Evolutionary conservation across 2,888 invertebrate genomes (phyloP).

Genomic region (Rhogogaster chlorosoma): DNA sequence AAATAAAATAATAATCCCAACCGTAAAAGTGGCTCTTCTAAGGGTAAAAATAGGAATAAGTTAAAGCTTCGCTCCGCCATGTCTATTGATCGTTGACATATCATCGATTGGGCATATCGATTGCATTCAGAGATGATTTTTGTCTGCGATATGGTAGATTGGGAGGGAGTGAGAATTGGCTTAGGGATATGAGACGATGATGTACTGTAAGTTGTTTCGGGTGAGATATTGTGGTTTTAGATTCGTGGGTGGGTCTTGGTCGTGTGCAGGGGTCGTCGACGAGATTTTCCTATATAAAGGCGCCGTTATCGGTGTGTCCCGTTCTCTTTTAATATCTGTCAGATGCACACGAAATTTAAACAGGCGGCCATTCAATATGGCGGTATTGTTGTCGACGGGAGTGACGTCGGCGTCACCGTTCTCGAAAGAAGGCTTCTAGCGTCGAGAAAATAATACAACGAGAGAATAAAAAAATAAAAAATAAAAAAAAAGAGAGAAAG

Average conservation of each 20-base stretch:
- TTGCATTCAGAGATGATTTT: too few species aligned
- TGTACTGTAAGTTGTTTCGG: conserved; percentile 6
- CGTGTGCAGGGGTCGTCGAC: conserved; percentile 32
- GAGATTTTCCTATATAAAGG: conserved; percentile 46
- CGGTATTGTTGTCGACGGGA: conserved; percentile 49
- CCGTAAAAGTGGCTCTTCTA: conserved; percentile 24
- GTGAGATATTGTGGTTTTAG: conserved; percentile 23
- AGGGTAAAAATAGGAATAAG: not conserved
- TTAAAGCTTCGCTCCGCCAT: not conserved
- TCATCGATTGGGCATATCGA: too few species aligned
- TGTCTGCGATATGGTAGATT: too few species aligned
- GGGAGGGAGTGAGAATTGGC: not conserved
- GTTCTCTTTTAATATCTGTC: conserved; percentile 51
- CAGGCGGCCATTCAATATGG: conserved; percentile 51
- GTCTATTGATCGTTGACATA: too few species aligned
- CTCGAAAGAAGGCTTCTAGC: conserved; percentile 50
- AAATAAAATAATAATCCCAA: not conserved
- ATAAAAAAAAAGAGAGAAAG: not conserved
- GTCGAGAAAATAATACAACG: conserved; percentile 42
- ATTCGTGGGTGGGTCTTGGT: conserved; percentile 22
- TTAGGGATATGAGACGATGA: not conserved
- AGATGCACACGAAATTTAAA: conserved; percentile 50
- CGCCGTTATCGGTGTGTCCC: conserved; percentile 48
- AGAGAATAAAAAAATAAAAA: not conserved
- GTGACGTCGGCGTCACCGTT: conserved; percentile 46